phyloP scores from a whole-genome alignment of 2,888 invertebrate species.

The Tenthredo scrophulariae region DNA sequence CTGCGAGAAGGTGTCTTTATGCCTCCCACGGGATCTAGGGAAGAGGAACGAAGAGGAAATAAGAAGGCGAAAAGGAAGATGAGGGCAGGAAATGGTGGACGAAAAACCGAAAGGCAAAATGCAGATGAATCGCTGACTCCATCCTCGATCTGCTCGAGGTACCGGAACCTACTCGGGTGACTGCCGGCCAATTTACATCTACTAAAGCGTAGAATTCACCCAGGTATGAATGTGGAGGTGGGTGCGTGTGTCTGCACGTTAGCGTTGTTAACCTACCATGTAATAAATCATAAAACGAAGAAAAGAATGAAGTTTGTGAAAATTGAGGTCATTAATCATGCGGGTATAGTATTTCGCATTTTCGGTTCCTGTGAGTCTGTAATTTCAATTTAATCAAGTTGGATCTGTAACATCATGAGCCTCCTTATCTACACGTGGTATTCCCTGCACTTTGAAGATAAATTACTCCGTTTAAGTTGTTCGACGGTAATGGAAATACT shows the following conservation, averaged over 20 bases:
- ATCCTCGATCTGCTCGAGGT: conserved; percentile 16
- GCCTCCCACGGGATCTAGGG: conserved; percentile 25
- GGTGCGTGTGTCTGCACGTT: neutral
- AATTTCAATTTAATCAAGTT: neutral
- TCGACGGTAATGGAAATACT: neutral
- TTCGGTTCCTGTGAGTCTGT: neutral
- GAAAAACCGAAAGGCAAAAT: conserved; percentile 35
- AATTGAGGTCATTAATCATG: neutral
- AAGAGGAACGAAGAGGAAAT: conserved; percentile 22
- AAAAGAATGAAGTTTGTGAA: neutral
- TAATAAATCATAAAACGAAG: conserved; percentile 1
- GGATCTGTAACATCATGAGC: neutral
- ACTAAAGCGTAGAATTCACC: neutral
- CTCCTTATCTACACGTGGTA: neutral
- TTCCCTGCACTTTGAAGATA: neutral
- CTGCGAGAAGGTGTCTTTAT: conserved; percentile 34
- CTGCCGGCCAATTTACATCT: conserved; percentile 36
- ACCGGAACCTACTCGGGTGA: conserved; percentile 10
- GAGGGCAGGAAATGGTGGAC: conserved; percentile 27
- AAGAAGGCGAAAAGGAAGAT: conserved; percentile 8
- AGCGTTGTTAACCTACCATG: neutral
- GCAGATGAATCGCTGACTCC: conserved; percentile 49
- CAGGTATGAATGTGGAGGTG: neutral
- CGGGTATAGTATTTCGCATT: neutral
- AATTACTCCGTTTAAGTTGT: neutral